phyloP scores from a whole-genome alignment of 2,888 invertebrate genomes.

The Stenurella melanura region DNA sequence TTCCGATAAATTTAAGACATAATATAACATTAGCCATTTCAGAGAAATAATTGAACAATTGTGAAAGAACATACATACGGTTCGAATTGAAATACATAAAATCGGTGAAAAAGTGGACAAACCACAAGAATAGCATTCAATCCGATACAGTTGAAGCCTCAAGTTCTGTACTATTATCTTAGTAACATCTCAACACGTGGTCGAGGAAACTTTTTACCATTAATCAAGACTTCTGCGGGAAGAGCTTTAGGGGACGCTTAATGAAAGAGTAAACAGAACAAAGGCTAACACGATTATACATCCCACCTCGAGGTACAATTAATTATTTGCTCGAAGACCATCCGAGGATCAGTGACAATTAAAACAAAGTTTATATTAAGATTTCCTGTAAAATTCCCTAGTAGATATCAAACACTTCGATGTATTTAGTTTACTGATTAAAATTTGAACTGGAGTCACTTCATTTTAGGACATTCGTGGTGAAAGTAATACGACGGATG shows the following conservation, averaged over 20 bases:
- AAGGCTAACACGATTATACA: background rate
- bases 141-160: too few species aligned
- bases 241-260: background rate
- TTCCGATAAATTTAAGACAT: too few species aligned
- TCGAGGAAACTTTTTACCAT: background rate
- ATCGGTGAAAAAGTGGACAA: too few species aligned
- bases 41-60: too few species aligned
- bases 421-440: background rate
- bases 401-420: background rate
- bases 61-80: too few species aligned
- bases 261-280: background rate
- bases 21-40: too few species aligned
- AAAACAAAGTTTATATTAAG: background rate
- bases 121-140: too few species aligned
- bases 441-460: background rate
- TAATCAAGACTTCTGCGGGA: background rate
- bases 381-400: background rate
- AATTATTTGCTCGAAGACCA: conserved; percentile 3
- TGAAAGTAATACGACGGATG: background rate
- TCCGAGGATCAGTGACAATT: background rate
- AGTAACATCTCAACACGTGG: background rate
- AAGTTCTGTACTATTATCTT: too few species aligned
- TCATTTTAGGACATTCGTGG: background rate
- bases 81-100: too few species aligned
- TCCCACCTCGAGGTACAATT: background rate